Base-by-base conservation (phyloP, 1,140 invertebrate genomes). In the Drosophila seguyi region DNA sequence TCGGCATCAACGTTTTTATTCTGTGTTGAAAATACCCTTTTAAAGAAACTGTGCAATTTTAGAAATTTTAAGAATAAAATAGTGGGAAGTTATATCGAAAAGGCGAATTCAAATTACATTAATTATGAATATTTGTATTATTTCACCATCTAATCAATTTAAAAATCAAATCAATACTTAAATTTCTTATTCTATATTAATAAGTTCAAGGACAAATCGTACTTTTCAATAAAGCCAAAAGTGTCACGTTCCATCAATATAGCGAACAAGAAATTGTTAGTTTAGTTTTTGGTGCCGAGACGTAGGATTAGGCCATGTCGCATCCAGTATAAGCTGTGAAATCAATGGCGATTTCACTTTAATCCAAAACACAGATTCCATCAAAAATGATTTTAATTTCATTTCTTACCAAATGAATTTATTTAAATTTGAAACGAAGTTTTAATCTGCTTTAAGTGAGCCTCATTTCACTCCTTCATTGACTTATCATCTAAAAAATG, bases 401-500 rank as follows among this genome's bases (percentile, higher is more conserved):
- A 41, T 41, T 4, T 16, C 18, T 5, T 18, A 42, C 18, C 20
- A 4, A 5, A 4, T 13, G 1, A 1, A 20, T 20, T 13, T 20
- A 22, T 22, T 44, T 14, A 6, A 14, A 22, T 31, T 47, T 31
- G 22, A 29, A 39, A 3, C 38, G 16, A 1, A n/a, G 6, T 39
- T 16, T 16, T 7, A 42, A 42, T 4, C 10, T 42, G 18, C n/a
- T 0, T 42, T 42, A 18, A 38, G 11, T 34, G 10, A 34, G 11
- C 31, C 11, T 13, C 31, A 34, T 7, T 8, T 29, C 0, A 34
- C 31, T 34, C 18, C 10, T n/a, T 44, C 14, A 29, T 74, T 74
- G 45, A 74, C 47, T 55, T 69, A 71, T 79, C 65, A 66, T 45
- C 56, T 41, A 31, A 3, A 8, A 45, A 44, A 60, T 47, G 4